A percentile compares a stretch with the other conserved stretches of the same genome.
Evolutionary conservation across 2,113 vertebrate species (phyloP).

Genomic region (Equus przewalskii): DNA sequence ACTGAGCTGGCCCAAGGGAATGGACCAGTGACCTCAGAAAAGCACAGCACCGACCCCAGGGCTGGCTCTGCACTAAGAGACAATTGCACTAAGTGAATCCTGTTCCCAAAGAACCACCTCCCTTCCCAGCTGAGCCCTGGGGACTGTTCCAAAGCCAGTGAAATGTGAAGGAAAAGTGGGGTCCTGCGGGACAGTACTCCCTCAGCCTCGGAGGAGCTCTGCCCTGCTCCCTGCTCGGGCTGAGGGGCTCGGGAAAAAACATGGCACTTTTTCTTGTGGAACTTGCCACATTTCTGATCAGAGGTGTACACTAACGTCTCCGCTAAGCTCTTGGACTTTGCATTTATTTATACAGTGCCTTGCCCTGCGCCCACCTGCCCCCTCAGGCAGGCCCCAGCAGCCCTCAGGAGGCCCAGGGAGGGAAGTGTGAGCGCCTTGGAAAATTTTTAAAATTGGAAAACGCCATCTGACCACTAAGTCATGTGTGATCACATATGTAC

Average conservation of each 20-base stretch:
- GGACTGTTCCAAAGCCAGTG: slow-evolving; percentile 71
- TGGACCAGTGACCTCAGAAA: slow-evolving; percentile 48
- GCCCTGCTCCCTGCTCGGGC: slow-evolving; percentile 50
- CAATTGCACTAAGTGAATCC: slow-evolving; percentile 82
- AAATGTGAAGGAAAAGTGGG: slow-evolving; percentile 78
- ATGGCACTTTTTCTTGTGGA: slow-evolving; percentile 63
- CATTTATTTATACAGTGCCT: slow-evolving; percentile 79
- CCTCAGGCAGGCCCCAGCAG: slow-evolving; percentile 1
- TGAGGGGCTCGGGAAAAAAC: slow-evolving; percentile 48
- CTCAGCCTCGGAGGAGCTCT: slow-evolving; percentile 16
- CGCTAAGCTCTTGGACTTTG: slow-evolving; percentile 71
- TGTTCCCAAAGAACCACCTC: slow-evolving; percentile 67
- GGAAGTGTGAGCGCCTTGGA: slow-evolving; percentile 32
- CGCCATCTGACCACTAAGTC: slow-evolving; percentile 77
- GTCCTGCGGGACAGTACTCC: not conserved
- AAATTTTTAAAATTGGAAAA: slow-evolving; percentile 53
- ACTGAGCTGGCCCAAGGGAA: slow-evolving; percentile 38
- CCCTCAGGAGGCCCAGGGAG: slow-evolving; percentile 39
- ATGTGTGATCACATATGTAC: slow-evolving; percentile 75
- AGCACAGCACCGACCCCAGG: slow-evolving; percentile 11
- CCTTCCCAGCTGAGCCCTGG: slow-evolving; percentile 75
- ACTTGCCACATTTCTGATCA: not conserved
- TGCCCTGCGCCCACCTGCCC: not conserved
- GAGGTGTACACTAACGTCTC: slow-evolving; percentile 78
- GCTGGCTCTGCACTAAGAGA: slow-evolving; percentile 76